These are phyloP conservation scores for Chelon auratus DNA, from an alignment of 2,797 vertebrate species.

Conservation along the genomic window DNA sequence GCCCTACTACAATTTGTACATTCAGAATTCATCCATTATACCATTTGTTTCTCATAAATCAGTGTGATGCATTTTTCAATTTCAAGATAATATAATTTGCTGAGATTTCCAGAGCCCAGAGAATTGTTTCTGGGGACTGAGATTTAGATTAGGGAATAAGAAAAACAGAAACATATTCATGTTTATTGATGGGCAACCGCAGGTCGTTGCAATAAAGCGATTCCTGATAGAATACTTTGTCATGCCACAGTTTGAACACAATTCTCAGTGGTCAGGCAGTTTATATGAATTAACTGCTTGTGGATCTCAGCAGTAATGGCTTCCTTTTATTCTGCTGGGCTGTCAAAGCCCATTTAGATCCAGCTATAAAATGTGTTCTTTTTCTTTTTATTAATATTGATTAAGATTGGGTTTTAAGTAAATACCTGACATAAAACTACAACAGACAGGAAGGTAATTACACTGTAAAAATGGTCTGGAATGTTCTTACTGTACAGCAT, in stretches of 20 bases:
- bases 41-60: neutral
- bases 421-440: slow-evolving; percentile 68
- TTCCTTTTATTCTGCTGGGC: slow-evolving; percentile 49
- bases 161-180: slow-evolving; percentile 10
- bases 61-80: slow-evolving; percentile 20
- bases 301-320: slow-evolving; percentile 56
- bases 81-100: slow-evolving; percentile 13
- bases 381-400: slow-evolving; percentile 66
- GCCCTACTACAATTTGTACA: neutral
- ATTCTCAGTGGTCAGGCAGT: slow-evolving; percentile 33
- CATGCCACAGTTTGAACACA: slow-evolving; percentile 42
- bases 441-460: slow-evolving; percentile 68
- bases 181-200: slow-evolving; percentile 25
- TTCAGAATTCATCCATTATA: neutral
- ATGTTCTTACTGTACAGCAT: slow-evolving; percentile 26
- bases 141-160: slow-evolving; percentile 12
- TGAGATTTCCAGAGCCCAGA: slow-evolving; percentile 13
- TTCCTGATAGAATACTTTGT: slow-evolving; percentile 40
- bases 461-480: slow-evolving; percentile 54
- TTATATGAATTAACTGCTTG: slow-evolving; percentile 48
- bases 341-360: slow-evolving; percentile 75
- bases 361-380: slow-evolving; percentile 61
- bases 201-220: slow-evolving; percentile 30
- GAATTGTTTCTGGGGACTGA: slow-evolving; percentile 3
- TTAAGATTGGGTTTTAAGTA: slow-evolving; percentile 72